Evolutionary conservation across 1,140 invertebrate genomes (phyloP), one percentile per base, ranked within the genome.

Genomic region (Conopomorpha cramerella): DNA sequence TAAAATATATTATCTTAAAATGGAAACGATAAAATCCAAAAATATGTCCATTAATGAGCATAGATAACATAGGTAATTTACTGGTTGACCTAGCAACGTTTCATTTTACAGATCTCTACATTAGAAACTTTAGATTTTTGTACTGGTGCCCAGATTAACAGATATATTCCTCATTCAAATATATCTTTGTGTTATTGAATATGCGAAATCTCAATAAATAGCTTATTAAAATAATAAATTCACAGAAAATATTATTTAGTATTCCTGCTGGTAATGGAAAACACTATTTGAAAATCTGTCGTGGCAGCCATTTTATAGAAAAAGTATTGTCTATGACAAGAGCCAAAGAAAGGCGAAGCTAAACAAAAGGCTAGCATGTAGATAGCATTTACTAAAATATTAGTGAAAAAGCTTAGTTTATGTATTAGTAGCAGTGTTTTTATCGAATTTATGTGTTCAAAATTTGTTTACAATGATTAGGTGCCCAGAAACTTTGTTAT

Each of bases 301-400:
- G 59, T 64, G 65, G 64, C 63, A 60, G 60, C 70, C 70, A 74
- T 74, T 70, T 74, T 71, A 68, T 70, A 74, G 66, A 74, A 45
- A 55, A 39, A 12, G 41, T 38, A 36, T 67, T 71, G 60, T 74
- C 65, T 74, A 68, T 72, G 70, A 51, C 48, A 40, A 36, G 49
- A 60, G 42, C 55, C 49, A 74, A 74, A 72, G 71, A 76, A 76
- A 72, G 71, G 67, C 61, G 71, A 76, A 72, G 71, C 71, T 76
- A 76, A 76, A 76, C 67, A 76, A 76, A 76, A 72, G 71, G 62
- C 45, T 72, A 67, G 60, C 56, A 72, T 76, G 66, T 71, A 68
- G 60, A 64, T 70, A 71, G 54, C 64, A 55, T 70, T 70, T 64
- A 55, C 43, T 64, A 53, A 65, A 61, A 49, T 63, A 62, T 50